Evolutionary conservation across 2,888 invertebrate genomes (phyloP).

Genomic region (Iselma pallidipennis): DNA sequence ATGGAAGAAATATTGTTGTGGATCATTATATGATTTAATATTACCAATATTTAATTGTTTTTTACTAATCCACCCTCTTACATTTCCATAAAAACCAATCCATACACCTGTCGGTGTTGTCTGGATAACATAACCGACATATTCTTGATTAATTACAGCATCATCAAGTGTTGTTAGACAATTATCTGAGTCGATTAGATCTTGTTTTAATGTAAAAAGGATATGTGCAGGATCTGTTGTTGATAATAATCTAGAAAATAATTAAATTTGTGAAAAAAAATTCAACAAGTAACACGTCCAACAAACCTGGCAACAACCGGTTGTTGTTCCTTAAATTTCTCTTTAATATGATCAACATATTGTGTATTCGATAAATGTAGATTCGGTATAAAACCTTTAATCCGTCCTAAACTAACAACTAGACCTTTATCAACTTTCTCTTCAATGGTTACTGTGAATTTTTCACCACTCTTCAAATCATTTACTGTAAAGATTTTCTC

Average conservation of each 20-base stretch:
- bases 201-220: slow-evolving; percentile 68
- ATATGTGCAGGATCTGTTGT: neutral
- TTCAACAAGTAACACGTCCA: too few relatives aligned
- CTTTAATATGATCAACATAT: slow-evolving; percentile 51
- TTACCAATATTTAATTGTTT: slow-evolving; percentile 41
- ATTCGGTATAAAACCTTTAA: slow-evolving; percentile 63
- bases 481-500: slow-evolving; percentile 61
- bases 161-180: slow-evolving; percentile 59
- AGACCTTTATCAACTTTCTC: slow-evolving; percentile 58
- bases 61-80: slow-evolving; percentile 57
- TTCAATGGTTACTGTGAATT: slow-evolving; percentile 60
- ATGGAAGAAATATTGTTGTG: slow-evolving; percentile 58
- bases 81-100: slow-evolving; percentile 64
- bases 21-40: slow-evolving; percentile 36
- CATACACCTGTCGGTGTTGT: slow-evolving; percentile 59
- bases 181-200: slow-evolving; percentile 62
- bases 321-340: slow-evolving; percentile 62
- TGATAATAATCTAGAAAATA: slow-evolving; percentile 52
- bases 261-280: too few relatives aligned
- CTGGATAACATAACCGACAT: slow-evolving; percentile 62
- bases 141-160: slow-evolving; percentile 58
- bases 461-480: slow-evolving; percentile 61
- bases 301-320: slow-evolving; percentile 63
- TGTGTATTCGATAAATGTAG: slow-evolving; percentile 62
- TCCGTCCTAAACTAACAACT: slow-evolving; percentile 58